Base-by-base conservation (phyloP, 2,888 invertebrate genomes). In the Chironomus tentans region DNA sequence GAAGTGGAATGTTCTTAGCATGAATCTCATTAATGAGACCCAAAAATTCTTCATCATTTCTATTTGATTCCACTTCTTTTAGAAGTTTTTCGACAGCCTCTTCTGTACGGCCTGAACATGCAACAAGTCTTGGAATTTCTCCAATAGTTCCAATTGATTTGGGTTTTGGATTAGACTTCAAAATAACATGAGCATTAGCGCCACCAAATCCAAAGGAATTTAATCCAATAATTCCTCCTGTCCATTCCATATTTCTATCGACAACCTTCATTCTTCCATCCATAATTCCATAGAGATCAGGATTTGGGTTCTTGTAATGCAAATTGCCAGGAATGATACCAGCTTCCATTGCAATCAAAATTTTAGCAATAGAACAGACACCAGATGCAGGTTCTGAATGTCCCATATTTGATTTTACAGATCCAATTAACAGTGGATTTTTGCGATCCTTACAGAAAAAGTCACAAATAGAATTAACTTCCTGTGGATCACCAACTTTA, bases 161-260 rank as follows among this genome's bases (percentile, higher is more conserved):
- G 5, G 88, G 89, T 81, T 90, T 90, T 0, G 90, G 88, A 82
- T 93, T 91, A 5, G 94, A 92, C 82, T 91, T 90, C 13, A 97
- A 86, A 79, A 97, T 87, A 0, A 95, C 85, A 84, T 97, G 97
- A n/a, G 94, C 95, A 84, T 97, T 97, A 65, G 96, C 95, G 76
- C 99, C 99, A 78, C 98, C 98, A 85, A 98, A 98, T 18, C 98
- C 98, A 84, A 99, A 99, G 7, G 97, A 97, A 86, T 98, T 99
- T 46, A 99, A 85, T 22, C 92, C 97, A 73, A 94, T 91, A 77
- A 94, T 87, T n/a, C 97, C 97, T 70, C 97, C 97, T 76, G 91
- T 89, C 92, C 94, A 97, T 28, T 90, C 89, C 78, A 88, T 90
- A 80, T 92, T 90, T 82, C 91, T 88, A 78, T 92, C 88, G 21